A percentile compares a stretch with the other conserved stretches of the same genome.
These are phyloP conservation scores for Helicoverpa assulta DNA, from an alignment of 2,888 invertebrate genomes.

Conservation along the genomic window DNA sequence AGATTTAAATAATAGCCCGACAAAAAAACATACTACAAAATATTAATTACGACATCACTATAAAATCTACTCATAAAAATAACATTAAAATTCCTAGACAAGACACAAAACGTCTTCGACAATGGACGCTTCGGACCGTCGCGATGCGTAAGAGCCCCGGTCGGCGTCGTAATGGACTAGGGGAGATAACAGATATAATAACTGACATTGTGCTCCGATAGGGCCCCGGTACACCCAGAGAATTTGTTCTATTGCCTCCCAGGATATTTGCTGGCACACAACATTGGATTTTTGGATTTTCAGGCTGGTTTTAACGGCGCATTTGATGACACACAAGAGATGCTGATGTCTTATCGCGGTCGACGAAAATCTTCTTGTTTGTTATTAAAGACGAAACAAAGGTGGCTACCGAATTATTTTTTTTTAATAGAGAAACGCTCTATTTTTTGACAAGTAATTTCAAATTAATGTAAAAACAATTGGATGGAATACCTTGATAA, in stretches of 20 bases:
- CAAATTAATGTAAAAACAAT: neutral
- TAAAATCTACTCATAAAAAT: slow-evolving; percentile 1
- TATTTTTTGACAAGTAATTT: too few relatives aligned
- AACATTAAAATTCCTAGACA: slow-evolving; percentile 39
- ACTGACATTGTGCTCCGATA: slow-evolving; percentile 71
- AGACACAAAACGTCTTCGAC: slow-evolving; percentile 38
- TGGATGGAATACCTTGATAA: slow-evolving; percentile 7
- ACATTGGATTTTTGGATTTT: slow-evolving; percentile 33
- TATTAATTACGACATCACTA: neutral
- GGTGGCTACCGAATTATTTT: neutral
- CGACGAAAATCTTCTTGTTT: slow-evolving; percentile 37
- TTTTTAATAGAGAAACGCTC: too few relatives aligned
- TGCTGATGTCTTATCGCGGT: slow-evolving; percentile 47
- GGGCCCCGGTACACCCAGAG: slow-evolving; percentile 59
- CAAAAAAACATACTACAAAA: neutral
- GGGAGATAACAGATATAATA: slow-evolving; percentile 78
- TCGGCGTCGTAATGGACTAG: slow-evolving; percentile 61
- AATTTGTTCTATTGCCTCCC: slow-evolving; percentile 48
- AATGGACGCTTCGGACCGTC: slow-evolving; percentile 34
- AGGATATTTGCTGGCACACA: slow-evolving; percentile 41
- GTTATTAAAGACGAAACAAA: slow-evolving; percentile 19
- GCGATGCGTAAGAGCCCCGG: slow-evolving; percentile 35
- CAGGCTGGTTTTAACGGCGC: slow-evolving; percentile 49
- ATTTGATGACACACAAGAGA: slow-evolving; percentile 55
- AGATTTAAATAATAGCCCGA: neutral